Base-by-base conservation (phyloP, 2,888 invertebrate species). In the Drosophila koepferae region DNA sequence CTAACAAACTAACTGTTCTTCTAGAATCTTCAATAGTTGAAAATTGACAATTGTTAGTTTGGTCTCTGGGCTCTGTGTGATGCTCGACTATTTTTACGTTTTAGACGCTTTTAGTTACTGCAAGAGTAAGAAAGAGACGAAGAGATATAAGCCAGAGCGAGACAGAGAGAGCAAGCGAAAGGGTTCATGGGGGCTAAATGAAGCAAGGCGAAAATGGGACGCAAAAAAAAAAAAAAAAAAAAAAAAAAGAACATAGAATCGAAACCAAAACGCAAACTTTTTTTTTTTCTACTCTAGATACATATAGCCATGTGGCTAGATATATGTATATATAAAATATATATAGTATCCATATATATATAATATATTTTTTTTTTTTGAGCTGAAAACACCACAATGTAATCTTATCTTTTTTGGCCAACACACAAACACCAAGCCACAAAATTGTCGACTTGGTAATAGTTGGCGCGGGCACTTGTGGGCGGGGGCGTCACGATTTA, bases 331-430 rank as follows among this genome's bases (percentile, higher is more conserved):
- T 38, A 38, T 38, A 16, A 14, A 38, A 20, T 44, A 44, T 44
- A 20, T 44, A 20, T 44, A 23, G 1, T 9, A 28, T 49, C 31
- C 31, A 40, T 48, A 23, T 55, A 55, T n/a, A 40, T 41, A 41
- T 12, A 43, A 61, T 31, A 46, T 18, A 60, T 41, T 62, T 28
- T 49, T 38, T 63, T n/a, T 64, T 82, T 76, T 63, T 65, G 40
- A 70, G 70, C 78, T 76, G 80, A 80, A 82, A 85, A 81, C 80
- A n/a, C n/a, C n/a, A n/a, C n/a, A n/a, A n/a, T n/a, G n/a, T n/a
- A n/a, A n/a, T n/a, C n/a, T n/a, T n/a, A n/a, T n/a, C n/a, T n/a
- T n/a, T n/a, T n/a, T n/a, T n/a, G n/a, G n/a, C n/a, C n/a, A n/a
- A n/a, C n/a, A n/a, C n/a, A n/a, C n/a, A n/a, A n/a, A n/a, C n/a